These are phyloP conservation scores for Hydropsyche betteni DNA, from an alignment of 2,888 invertebrate species.

Conservation along the genomic window DNA sequence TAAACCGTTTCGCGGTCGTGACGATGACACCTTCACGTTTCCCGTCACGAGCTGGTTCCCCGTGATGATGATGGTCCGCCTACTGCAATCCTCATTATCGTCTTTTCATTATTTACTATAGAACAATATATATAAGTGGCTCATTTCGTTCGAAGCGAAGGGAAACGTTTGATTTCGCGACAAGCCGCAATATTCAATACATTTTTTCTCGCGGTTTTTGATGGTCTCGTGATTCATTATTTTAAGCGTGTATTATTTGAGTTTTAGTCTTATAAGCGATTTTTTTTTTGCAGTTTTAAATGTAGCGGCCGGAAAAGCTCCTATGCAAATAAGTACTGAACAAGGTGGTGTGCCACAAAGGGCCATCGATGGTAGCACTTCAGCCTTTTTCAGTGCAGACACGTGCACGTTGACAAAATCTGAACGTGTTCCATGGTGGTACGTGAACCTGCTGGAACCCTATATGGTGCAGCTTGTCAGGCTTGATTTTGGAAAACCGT, in stretches of 20 bases:
- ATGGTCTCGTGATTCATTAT: too few relatives aligned
- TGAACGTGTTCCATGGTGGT: constrained; percentile 93
- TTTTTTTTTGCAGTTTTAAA: constrained; percentile 77
- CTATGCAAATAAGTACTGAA: constrained; percentile 90
- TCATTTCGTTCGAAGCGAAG: not conserved
- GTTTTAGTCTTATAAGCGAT: too few relatives aligned
- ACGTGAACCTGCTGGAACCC: constrained; percentile 91
- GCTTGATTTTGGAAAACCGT: constrained; percentile 89
- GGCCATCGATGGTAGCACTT: constrained; percentile 90
- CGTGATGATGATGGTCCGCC: too few relatives aligned
- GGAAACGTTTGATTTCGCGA: not conserved
- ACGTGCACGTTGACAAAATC: constrained; percentile 88
- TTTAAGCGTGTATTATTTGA: too few relatives aligned
- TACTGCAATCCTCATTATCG: too few relatives aligned
- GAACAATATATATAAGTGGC: too few relatives aligned
- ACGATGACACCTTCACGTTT: constrained; percentile 22
- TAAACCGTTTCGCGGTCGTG: constrained; percentile 10
- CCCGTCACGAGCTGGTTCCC: not conserved
- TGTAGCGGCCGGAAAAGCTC: constrained; percentile 93
- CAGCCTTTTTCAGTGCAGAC: constrained; percentile 80
- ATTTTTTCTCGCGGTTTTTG: not conserved
- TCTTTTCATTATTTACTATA: too few relatives aligned
- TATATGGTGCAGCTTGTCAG: constrained; percentile 94
- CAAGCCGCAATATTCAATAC: constrained; percentile 2
- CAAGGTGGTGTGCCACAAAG: constrained; percentile 87